Base-by-base conservation (phyloP, 2,888 invertebrate genomes). In the Mechanitis messenoides region DNA sequence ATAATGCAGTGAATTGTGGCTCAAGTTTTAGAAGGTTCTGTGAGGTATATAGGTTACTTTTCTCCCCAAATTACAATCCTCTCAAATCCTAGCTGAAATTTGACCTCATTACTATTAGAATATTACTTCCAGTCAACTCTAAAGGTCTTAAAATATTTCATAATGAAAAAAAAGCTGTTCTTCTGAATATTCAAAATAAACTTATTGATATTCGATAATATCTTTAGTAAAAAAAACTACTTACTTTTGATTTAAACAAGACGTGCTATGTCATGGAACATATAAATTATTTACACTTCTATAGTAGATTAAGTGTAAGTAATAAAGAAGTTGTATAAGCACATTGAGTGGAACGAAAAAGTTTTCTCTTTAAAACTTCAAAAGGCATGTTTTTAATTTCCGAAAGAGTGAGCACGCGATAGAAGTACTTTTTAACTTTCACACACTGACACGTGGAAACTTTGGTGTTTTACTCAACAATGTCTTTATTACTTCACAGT, bases 331-430 rank as follows among this genome's bases (percentile, higher is more conserved):
- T 72, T 74, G 72, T 68, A 73, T 70, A 69, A 72, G 72, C 72
- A 75, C 76, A 73, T 71, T 68, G 72, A 71, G 72, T 72, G 67
- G 64, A 66, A 60, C 68, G 67, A 63, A 60, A 68, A 84, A 84
- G 78, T 83, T 85, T 78, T 72, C 82, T 79, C 80, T 83, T 80
- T 76, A 75, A 74, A 83, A 67, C 65, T 83, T 80, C 73, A 75
- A 77, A 81, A 81, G 81, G 75, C 78, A 75, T 83, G 85, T 83
- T 85, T 85, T 85, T 85, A 84, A 85, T 85, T 85, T 85, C 83
- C 84, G 76, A 81, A 79, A 76, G 81, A 81, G 77, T 78, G 81
- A 80, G 67, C 83, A 79, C 81, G 81, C 77, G 78, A 72, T 62
- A 62, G 73, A 72, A 73, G 77, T 75, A 69, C 79, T 78, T 78